Evolutionary conservation across 2,113 vertebrate species (phyloP).

Genomic region (Malurus melanocephalus): DNA sequence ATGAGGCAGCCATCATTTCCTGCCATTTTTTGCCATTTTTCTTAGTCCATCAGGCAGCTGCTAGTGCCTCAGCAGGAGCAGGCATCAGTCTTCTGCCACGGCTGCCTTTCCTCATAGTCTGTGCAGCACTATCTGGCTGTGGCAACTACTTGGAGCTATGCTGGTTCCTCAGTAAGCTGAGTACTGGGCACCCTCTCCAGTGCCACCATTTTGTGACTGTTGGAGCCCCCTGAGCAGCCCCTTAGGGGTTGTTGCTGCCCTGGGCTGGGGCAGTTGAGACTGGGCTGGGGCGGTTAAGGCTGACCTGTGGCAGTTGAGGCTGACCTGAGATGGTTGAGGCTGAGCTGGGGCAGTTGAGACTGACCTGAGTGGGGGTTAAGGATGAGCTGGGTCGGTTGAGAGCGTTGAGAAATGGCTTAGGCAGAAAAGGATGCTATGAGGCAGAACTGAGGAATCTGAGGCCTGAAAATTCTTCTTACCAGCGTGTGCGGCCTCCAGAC

Average conservation of each 20-base stretch:
- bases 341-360: background rate
- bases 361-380: background rate
- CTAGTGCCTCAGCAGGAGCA: background rate
- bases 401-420: background rate
- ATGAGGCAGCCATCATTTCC: rapidly evolving
- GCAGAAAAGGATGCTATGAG: background rate
- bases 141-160: rapidly evolving
- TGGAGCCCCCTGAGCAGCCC: rapidly evolving
- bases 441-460: background rate
- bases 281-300: background rate
- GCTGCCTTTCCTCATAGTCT: rapidly evolving
- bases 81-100: rapidly evolving
- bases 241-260: background rate
- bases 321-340: background rate
- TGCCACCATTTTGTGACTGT: background rate
- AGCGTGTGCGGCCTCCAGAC: background rate
- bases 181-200: rapidly evolving
- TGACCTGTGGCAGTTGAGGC: background rate
- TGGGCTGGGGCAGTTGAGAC: background rate
- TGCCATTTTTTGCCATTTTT: background rate
- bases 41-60: background rate
- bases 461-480: background rate
- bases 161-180: background rate
- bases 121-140: rapidly evolving
- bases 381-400: background rate